Evolutionary conservation across 2,888 invertebrate species (phyloP).

Genomic region (Cloeon dipterum): DNA sequence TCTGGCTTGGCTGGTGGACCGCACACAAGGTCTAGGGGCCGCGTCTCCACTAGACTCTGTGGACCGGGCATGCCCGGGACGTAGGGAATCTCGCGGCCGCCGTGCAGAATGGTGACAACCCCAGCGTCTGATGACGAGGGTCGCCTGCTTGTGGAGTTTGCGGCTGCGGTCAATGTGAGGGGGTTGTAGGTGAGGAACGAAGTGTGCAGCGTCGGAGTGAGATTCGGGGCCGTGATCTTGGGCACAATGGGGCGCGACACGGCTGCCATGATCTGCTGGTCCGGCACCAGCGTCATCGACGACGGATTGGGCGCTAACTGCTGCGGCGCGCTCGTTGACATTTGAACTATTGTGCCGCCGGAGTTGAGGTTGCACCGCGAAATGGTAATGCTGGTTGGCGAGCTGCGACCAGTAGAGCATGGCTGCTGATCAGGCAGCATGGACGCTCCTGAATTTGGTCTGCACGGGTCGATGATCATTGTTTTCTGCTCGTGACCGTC

Average conservation of each 20-base stretch:
- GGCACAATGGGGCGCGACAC: slow-evolving; percentile 22
- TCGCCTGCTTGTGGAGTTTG: slow-evolving; percentile 5
- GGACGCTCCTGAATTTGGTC: background rate
- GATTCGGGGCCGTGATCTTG: slow-evolving; percentile 27
- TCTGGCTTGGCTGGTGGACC: no score
- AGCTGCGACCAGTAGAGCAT: background rate
- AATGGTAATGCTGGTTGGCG: slow-evolving; percentile 22
- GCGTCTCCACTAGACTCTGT: slow-evolving; percentile 24
- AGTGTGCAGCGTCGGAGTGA: slow-evolving; percentile 19
- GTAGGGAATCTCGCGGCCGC: slow-evolving; percentile 56
- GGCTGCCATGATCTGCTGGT: slow-evolving; percentile 16
- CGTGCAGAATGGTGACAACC: slow-evolving; percentile 36
- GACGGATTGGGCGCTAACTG: slow-evolving; percentile 11
- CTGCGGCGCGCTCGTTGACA: slow-evolving; percentile 7
- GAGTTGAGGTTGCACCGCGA: slow-evolving; percentile 52
- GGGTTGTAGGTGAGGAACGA: slow-evolving; percentile 36
- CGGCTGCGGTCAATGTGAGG: slow-evolving; percentile 25
- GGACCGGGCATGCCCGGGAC: slow-evolving; percentile 78
- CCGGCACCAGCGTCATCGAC: slow-evolving; percentile 14
- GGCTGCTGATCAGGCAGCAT: slow-evolving; percentile 1
- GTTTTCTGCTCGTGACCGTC: background rate
- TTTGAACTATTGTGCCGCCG: slow-evolving; percentile 36
- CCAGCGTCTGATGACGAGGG: slow-evolving; percentile 13
- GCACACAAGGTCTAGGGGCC: slow-evolving; percentile 1
- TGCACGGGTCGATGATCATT: background rate